A percentile compares a stretch with the other conserved stretches of the same genome.
Conservation (phyloP, 2,797 vertebrate genomes). For the Rhodeus uyekii region DNA sequence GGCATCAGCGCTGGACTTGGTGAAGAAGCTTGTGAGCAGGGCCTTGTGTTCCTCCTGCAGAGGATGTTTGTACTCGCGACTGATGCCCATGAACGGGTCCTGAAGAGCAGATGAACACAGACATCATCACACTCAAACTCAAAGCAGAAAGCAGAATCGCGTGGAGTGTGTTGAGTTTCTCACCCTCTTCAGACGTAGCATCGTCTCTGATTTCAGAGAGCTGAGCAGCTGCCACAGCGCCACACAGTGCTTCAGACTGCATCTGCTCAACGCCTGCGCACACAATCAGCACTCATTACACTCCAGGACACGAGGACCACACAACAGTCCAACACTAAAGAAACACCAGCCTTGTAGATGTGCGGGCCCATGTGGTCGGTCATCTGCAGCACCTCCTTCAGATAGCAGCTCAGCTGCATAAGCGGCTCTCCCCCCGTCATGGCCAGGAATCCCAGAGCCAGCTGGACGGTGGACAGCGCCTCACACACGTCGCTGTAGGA, state of each 20-base stretch:
- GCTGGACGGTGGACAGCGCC: constrained; percentile 83
- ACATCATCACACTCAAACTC: background rate
- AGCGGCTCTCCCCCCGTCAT: constrained; percentile 81
- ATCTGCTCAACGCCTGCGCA: constrained; percentile 81
- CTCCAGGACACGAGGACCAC: too few relatives aligned
- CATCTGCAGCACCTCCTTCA: constrained; percentile 87
- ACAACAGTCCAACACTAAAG: background rate
- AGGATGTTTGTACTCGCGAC: constrained; percentile 72
- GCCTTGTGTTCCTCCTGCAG: constrained; percentile 68
- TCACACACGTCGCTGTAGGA: constrained; percentile 92
- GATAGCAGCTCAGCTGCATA: constrained; percentile 80
- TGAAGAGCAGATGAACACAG: constrained; percentile 56
- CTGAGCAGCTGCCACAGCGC: constrained; percentile 91
- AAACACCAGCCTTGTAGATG: constrained; percentile 80
- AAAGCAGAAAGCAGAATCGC: background rate
- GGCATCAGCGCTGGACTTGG: constrained; percentile 75
- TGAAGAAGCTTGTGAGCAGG: constrained; percentile 81
- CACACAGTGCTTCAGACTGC: constrained; percentile 82
- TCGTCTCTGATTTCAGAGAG: constrained; percentile 88
- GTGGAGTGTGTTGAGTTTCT: constrained; percentile 31
- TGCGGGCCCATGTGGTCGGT: constrained; percentile 79
- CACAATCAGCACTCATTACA: too few relatives aligned
- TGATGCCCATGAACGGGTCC: constrained; percentile 87
- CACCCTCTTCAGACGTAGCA: constrained; percentile 86
- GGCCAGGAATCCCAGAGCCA: constrained; percentile 89